Evolutionary conservation across 2,797 vertebrate species (phyloP), one percentile per base, ranked within the genome.

Genomic region (Miichthys miiuy): DNA sequence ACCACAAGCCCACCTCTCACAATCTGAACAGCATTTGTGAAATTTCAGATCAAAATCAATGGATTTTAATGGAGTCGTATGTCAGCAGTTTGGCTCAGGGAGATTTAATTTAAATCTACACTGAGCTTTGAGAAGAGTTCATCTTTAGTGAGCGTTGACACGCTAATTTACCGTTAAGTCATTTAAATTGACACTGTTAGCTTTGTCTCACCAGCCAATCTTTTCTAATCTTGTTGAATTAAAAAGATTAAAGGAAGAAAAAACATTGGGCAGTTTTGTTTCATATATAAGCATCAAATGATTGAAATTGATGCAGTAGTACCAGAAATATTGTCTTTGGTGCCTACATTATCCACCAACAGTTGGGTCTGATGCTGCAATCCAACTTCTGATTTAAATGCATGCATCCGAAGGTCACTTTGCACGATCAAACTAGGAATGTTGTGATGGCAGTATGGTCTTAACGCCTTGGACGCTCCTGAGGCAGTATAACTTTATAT

Each of bases 31-130:
- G 56, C 55, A 30, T 54, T 66, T 48, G 18, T 18, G n/a, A 56
- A 27, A 63, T n/a, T 61, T 69, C 58, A 64, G 30, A 48, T 17
- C 12, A 30, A 44, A 60, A 67, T 60, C 12, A 47, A 12, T 64
- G 57, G 16, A 18, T 63, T 64, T 34, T 23, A 62, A 14, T 10
- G 3, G 27, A 69, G 30, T 55, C 74, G 16, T 38, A n/a, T 42
- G 16, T 60, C 46, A 63, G 48, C n/a, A 48, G 12, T 16, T 57
- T 34, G 13, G 17, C 13, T 51, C 5, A 23, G 2, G 18, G 42
- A 58, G 18, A 44, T 20, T 8, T 9, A 6, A 11, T 17, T 48
- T 23, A 48, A 18, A 23, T 50, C 30, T 25, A 46, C 13, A 0
- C 42, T 38, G 8, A 38, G 34, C 34, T 38, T 38, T 1, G 8